Conservation (phyloP, 2,888 invertebrate genomes). For the Eueremaeus valkanovi region DNA sequence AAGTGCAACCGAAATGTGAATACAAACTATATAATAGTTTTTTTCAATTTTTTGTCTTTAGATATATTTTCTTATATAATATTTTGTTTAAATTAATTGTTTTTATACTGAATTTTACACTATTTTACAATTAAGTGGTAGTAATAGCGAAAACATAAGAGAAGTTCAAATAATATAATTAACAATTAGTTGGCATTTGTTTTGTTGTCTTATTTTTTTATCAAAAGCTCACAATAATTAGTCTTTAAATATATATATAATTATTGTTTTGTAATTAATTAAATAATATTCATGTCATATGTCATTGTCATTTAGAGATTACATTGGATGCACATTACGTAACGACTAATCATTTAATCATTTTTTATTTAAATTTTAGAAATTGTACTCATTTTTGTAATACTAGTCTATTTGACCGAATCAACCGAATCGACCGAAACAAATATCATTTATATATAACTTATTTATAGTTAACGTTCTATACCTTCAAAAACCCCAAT, state of each 20-base stretch:
- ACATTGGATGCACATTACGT: conserved; percentile 19
- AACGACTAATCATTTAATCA: conserved; percentile 3
- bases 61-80: neutral
- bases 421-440: neutral
- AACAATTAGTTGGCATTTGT: conserved; percentile 35
- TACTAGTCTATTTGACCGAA: conserved; percentile 3
- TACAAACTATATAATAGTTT: neutral
- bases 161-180: neutral
- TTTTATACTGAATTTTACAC: conserved; percentile 21
- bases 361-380: neutral
- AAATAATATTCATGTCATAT: conserved; percentile 1
- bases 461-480: neutral
- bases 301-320: conserved; percentile 18
- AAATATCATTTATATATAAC: neutral
- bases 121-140: conserved; percentile 32
- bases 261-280: conserved; percentile 24
- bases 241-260: conserved; percentile 3
- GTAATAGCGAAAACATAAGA: conserved; percentile 9
- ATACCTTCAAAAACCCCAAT: conserved; percentile 18
- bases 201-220: conserved; percentile 18
- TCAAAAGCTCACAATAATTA: conserved; percentile 31
- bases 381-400: conserved; percentile 15
- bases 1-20: conserved; percentile 23
- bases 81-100: neutral
- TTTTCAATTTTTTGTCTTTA: conserved; percentile 10